Evolutionary conservation across 2,888 invertebrate genomes (phyloP).

Genomic region (Drosophila cognata): DNA sequence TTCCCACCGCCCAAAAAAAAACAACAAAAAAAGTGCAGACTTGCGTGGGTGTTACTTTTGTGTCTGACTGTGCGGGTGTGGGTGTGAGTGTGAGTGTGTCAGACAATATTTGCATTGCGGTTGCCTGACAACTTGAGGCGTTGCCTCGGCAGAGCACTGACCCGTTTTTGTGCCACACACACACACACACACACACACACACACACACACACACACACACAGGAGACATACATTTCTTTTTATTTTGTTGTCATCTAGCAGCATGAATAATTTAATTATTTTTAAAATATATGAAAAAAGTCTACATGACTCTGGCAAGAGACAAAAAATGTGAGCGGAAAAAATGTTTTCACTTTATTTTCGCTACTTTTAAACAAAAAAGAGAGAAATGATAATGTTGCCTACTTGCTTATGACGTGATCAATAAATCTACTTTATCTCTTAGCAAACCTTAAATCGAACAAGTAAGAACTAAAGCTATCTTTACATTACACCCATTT

Average conservation of each 20-base stretch:
- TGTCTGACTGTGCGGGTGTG: constrained; percentile 9
- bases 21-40: not conserved
- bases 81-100: constrained; percentile 28
- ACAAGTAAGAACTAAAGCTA: not conserved
- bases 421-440: not conserved
- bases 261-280: constrained; percentile 58
- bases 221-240: constrained; percentile 14
- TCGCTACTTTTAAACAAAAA: not conserved
- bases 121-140: constrained; percentile 67
- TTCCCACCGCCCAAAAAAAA: not conserved
- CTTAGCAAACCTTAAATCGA: not conserved
- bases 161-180: constrained; percentile 61
- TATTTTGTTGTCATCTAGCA: constrained; percentile 1
- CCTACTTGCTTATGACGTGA: not conserved
- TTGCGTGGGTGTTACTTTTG: constrained; percentile 14
- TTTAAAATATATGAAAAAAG: constrained; percentile 12
- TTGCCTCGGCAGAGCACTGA: constrained; percentile 65
- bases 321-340: not conserved
- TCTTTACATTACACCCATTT: too few relatives aligned
- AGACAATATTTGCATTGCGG: constrained; percentile 63
- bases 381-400: not conserved
- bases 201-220: too few relatives aligned
- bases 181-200: not conserved
- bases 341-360: constrained; percentile 4
- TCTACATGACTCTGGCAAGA: not conserved